phyloP scores from a whole-genome alignment of 2,113 vertebrate genomes.

The Nyctibius bracteatus region DNA sequence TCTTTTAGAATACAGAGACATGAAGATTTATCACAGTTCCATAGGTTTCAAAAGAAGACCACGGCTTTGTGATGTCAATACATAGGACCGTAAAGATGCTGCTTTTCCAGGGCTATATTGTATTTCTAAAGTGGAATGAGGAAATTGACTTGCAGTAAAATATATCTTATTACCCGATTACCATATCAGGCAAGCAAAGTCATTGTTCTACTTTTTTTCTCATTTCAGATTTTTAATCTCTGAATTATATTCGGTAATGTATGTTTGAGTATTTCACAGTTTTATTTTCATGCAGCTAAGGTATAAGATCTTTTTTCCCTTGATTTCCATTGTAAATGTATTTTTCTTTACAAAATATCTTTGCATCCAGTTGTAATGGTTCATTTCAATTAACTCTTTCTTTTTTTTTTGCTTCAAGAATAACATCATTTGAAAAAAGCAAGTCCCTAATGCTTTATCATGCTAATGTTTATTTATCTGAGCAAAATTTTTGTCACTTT shows the following conservation, averaged over 20 bases:
- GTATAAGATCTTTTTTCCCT: not conserved
- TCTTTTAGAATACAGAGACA: constrained; percentile 41
- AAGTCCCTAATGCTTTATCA: not conserved
- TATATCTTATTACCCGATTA: constrained; percentile 26
- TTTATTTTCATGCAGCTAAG: not conserved
- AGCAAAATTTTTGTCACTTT: not conserved
- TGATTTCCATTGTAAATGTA: not conserved
- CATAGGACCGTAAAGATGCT: constrained; percentile 22
- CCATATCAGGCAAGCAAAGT: not conserved
- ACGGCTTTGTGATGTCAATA: constrained; percentile 34
- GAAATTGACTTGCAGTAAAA: constrained; percentile 30
- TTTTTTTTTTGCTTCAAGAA: not conserved
- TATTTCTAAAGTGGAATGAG: constrained; percentile 4
- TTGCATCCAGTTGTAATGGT: not conserved
- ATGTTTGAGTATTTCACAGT: not conserved
- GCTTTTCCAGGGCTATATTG: constrained; percentile 33
- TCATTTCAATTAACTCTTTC: not conserved
- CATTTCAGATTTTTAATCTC: not conserved
- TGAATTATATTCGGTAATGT: not conserved
- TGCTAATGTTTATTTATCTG: not conserved
- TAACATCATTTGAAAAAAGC: not conserved
- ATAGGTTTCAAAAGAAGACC: constrained; percentile 55
- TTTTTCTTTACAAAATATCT: not conserved
- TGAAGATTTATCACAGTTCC: constrained; percentile 58
- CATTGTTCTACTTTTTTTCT: not conserved